Base-by-base conservation (phyloP, 2,888 invertebrate genomes). In the Caenorhabditis doughertyi region DNA sequence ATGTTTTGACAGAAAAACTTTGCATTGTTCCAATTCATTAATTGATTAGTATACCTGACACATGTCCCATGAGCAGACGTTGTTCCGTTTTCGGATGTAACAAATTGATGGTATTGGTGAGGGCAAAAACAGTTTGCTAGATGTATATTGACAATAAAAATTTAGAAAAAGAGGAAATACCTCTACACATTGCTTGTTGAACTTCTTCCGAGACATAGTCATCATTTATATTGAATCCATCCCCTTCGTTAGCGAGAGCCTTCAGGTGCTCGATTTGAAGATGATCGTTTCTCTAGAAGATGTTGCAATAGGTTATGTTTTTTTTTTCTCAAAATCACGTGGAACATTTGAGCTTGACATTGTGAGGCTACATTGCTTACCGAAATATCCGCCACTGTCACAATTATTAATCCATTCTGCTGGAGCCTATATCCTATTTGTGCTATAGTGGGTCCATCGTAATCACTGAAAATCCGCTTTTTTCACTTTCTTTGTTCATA, bases 141-240 rank as follows among this genome's bases (percentile, higher is more conserved):
- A 53, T n/a, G n/a, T n/a, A n/a, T n/a, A 51, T 23, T 18, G 7
- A 5, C 7, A 21, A 13, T 44, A 21, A 21, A 21, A 53, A 29
- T 29, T 55, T 8, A 9, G n/a, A 51, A 23, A 16, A 23, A 3
- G 1, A 21, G 23, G 23, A 47, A 18, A 47, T n/a, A 64, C 64
- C 67, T 16, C 64, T 8, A 23, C 72, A 73, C 39, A 73, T 35
- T 3, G 72, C 72, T 7, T 73, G 27, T 23, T 73, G 72, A 3
- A 73, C 62, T 16, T 73, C 72, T 32, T 73, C 72, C 3, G 72
- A 73, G 3, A 51, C 51, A 44, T 73, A 73, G 27, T 73, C 72
- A 23, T 73, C 72, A 39, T 73, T 62, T 9, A 73, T 53, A 32
- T 53, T 73, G 55, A 73, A 73, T 9, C 39, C 62, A 21, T 73